Base-by-base conservation (phyloP, 2,113 vertebrate species). In the Maccullochella peelii region DNA sequence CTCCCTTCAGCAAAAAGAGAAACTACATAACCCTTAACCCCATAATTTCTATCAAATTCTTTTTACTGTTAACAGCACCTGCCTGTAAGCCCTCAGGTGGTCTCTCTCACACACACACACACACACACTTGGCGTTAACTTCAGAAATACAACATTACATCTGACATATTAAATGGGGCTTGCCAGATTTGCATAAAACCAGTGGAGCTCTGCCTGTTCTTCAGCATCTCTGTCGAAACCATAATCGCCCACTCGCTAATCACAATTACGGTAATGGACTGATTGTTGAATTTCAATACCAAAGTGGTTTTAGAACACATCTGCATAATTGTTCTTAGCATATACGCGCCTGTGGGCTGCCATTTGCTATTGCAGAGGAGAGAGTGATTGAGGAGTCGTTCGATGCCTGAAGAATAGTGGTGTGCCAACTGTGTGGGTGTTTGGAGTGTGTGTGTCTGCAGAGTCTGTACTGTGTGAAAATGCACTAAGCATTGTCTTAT, bases 251-350 rank as follows among this genome's bases (percentile, higher is more conserved):
- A 94, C 94, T 90, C 89, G 21, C 82, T 89, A 91, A 91, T 87
- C 80, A 94, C 91, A 92, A 93, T 94, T 91, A 93, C 86, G 86
- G 68, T 92, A 91, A 94, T 93, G 91, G 91, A 88, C 88, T 84
- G 89, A 88, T 88, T 90, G 87, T 86, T 85, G 91, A 88, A 91
- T 94, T 93, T 90, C 88, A 73, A 66, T 86, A 80, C 73, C 91
- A 91, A 92, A 94, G 88, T 92, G 92, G 90, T 92, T 94, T 92
- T 87, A 90, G 88, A 77, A 4, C 83, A 85, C 85, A 94, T 94
- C 90, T 94, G 88, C 93, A 93, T 94, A 93, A 93, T 93, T 93
- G 92, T 92, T 92, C 90, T 81, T 83, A 88, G 88, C 87, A 79
- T 88, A 50, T 85, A 83, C 2, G 80, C 78, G 66, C 79, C 79